Evolutionary conservation across 1,140 invertebrate genomes (phyloP), one percentile per base, ranked within the genome.

Genomic region (Cotesia typhae): DNA sequence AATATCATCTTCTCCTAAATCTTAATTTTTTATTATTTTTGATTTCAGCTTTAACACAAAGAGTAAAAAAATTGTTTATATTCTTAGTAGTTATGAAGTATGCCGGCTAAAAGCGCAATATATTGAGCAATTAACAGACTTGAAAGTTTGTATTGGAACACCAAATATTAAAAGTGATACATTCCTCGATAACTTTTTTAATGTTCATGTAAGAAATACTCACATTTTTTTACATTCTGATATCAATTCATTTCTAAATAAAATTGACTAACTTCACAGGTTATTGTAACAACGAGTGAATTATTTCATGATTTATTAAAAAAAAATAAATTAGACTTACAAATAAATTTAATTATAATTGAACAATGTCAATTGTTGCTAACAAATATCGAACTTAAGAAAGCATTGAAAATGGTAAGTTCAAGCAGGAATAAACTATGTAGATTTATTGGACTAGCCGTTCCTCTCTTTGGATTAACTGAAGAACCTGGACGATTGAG

Each of bases 361-460:
- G 94, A 97, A 83, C 92, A 96, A 80, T 96, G 95, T 84, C 94
- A 95, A 81, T 86, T 89, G 76, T 89, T 89, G 52, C 78, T 87
- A 9, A 81, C 85, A 36, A 87, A 89, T 72, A 80, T 83, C 35
- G 83, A 89, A 71, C 79, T 92, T 67, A 81, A 84, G 71, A 77
- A 84, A 73, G 87, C 92, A 60, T 77, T 87, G 14, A 20, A 78
- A 70, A 73, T 74, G 61, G 83, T 86, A 55, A 67, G 37, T 20
- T 75, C 63, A 55, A 82, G 71, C 76, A 75, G 75, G 35, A 79
- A 71, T 77, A 76, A 72, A 14, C 3, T 76, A 75, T 90, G 91
- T 61, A 87, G 91, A 82, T 89, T 94, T 60, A 84, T 95, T 55
- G 93, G 92, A n/a, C 84, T 95, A 74, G 90, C 88, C 10, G 88